Conservation (phyloP, 2,888 invertebrate genomes). For the Dolichopus griseipennis region DNA sequence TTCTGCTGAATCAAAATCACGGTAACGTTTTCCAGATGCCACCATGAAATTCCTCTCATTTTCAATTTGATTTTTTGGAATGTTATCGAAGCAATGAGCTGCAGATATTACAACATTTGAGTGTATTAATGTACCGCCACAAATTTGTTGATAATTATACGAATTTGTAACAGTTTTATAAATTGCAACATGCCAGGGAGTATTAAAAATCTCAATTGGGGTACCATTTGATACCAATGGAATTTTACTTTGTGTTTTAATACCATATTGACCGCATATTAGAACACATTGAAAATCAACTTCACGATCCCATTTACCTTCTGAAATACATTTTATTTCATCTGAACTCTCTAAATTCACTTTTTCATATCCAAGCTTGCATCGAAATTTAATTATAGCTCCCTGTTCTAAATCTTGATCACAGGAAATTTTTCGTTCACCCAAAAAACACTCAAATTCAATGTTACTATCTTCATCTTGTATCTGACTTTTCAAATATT, state of each 20-base stretch:
- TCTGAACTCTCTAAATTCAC: not conserved
- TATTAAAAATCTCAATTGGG: conserved; percentile 19
- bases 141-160: conserved; percentile 21
- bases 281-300: conserved; percentile 27
- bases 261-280: conserved; percentile 26
- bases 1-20: conserved; percentile 19
- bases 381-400: conserved; percentile 18
- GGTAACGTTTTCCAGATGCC: conserved; percentile 23
- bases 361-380: conserved; percentile 16
- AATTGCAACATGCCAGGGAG: conserved; percentile 34
- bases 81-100: conserved; percentile 28
- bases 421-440: conserved; percentile 11
- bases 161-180: conserved; percentile 16
- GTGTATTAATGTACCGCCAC: conserved; percentile 30
- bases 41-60: conserved; percentile 17
- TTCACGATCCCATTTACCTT: conserved; percentile 29
- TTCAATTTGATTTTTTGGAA: not conserved
- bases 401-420: conserved; percentile 9
- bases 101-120: conserved; percentile 29
- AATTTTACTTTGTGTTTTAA: conserved; percentile 12
- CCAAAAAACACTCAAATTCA: no score
- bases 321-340: conserved; percentile 22
- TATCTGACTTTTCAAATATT: no score
- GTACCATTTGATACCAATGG: conserved; percentile 19
- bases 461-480: no score